Percentiles rank a stretch among this genome's conserved stretches.
phyloP scores from a whole-genome alignment of 2,797 vertebrate genomes.

The Oceanodroma leucorhoa region DNA sequence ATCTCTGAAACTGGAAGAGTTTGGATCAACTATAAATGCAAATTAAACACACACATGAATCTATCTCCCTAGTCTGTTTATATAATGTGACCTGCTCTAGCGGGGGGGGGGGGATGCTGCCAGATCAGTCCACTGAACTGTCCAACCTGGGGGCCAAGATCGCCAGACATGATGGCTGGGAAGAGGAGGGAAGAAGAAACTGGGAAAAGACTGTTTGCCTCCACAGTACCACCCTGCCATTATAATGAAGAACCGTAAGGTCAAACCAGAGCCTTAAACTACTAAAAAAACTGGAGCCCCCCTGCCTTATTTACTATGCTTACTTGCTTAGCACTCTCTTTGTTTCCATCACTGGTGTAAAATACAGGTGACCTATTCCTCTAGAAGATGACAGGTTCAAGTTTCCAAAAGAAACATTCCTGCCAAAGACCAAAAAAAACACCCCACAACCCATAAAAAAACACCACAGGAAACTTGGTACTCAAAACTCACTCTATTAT shows the following conservation, averaged over 20 bases:
- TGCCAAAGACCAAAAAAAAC: neutral
- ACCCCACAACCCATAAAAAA: neutral
- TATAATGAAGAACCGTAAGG: neutral
- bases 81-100: neutral
- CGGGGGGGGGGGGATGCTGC: neutral
- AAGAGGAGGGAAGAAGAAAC: neutral
- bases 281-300: neutral
- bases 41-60: neutral
- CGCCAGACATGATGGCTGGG: neutral
- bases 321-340: neutral
- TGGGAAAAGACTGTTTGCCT: neutral
- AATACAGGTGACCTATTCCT: neutral
- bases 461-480: neutral
- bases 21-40: neutral
- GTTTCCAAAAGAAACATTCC: neutral
- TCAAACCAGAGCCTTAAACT: neutral
- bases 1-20: neutral
- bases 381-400: neutral
- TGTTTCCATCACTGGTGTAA: neutral
- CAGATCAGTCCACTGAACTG: neutral
- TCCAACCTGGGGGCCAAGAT: neutral
- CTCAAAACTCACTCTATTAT: neutral
- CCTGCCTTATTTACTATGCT: neutral
- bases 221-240: neutral
- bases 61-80: neutral